phyloP scores from a whole-genome alignment of 2,113 vertebrate genomes.

The Xiphias gladius region DNA sequence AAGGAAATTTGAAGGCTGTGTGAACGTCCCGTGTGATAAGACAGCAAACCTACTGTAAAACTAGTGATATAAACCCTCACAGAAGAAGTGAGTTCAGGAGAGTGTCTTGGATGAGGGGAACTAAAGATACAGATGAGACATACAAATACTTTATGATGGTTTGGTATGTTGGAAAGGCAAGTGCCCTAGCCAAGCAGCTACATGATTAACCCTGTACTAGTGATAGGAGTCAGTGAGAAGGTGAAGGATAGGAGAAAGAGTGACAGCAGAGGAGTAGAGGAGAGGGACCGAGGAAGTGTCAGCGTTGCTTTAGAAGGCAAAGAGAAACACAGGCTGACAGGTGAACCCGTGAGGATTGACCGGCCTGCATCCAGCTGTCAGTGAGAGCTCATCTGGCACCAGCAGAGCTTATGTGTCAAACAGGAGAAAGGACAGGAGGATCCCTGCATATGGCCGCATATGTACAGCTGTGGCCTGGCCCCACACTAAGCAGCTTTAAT shows the following conservation, averaged over 20 bases:
- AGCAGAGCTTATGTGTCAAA: conserved; percentile 80
- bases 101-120: neutral
- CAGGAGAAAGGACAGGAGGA: conserved; percentile 70
- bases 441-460: conserved; percentile 49
- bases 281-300: conserved; percentile 77
- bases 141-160: neutral
- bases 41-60: neutral
- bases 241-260: conserved; percentile 68
- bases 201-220: conserved; percentile 64
- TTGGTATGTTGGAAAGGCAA: conserved; percentile 28
- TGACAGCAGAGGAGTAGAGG: conserved; percentile 67
- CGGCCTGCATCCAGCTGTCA: conserved; percentile 83
- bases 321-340: conserved; percentile 84
- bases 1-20: neutral
- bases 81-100: neutral
- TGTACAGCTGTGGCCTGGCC: conserved; percentile 72
- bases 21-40: neutral
- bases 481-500: conserved; percentile 78
- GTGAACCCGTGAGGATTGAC: conserved; percentile 84
- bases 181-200: conserved; percentile 26
- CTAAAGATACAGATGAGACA: neutral
- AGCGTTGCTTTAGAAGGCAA: conserved; percentile 76
- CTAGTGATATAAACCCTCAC: neutral
- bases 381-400: conserved; percentile 80
- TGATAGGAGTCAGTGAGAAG: conserved; percentile 59